A percentile compares a stretch with the other conserved stretches of the same genome.
phyloP scores from a whole-genome alignment of 2,888 invertebrate species.

The Rhopalosiphum nymphaeae region DNA sequence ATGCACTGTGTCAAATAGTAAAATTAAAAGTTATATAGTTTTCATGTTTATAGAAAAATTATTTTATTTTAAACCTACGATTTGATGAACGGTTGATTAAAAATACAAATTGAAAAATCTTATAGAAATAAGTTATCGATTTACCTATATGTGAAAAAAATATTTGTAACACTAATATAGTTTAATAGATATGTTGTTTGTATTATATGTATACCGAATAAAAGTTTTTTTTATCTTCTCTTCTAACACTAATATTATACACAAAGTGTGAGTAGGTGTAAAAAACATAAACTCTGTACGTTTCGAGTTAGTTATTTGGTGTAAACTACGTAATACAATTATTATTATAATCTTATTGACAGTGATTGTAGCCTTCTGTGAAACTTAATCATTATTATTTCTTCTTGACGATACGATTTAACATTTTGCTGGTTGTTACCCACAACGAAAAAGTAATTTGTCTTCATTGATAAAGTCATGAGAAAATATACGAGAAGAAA shows the following conservation, averaged over 20 bases:
- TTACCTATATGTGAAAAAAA: neutral
- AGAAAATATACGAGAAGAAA: conserved; percentile 30
- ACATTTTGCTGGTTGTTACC: conserved; percentile 30
- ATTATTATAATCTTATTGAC: conserved; percentile 41
- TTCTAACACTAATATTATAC: neutral
- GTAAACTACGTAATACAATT: neutral
- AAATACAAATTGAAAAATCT: neutral
- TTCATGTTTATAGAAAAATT: too few species aligned
- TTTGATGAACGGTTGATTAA: neutral
- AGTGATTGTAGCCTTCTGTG: neutral
- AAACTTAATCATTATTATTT: conserved; percentile 37
- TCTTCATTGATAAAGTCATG: conserved; percentile 56
- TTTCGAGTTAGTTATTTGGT: neutral
- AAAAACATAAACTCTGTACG: too few species aligned
- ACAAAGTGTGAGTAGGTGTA: neutral
- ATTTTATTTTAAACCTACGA: neutral
- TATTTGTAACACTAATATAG: neutral
- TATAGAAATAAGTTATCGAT: neutral
- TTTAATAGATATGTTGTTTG: neutral
- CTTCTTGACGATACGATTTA: neutral
- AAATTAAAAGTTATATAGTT: neutral
- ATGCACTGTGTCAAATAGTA: neutral
- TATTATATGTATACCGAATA: neutral
- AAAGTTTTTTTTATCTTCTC: neutral
- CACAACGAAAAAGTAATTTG: conserved; percentile 56